A percentile compares a stretch with the other conserved stretches of the same genome.
Conservation (phyloP, 1,140 invertebrate species). For the Zaprionus africanus region DNA sequence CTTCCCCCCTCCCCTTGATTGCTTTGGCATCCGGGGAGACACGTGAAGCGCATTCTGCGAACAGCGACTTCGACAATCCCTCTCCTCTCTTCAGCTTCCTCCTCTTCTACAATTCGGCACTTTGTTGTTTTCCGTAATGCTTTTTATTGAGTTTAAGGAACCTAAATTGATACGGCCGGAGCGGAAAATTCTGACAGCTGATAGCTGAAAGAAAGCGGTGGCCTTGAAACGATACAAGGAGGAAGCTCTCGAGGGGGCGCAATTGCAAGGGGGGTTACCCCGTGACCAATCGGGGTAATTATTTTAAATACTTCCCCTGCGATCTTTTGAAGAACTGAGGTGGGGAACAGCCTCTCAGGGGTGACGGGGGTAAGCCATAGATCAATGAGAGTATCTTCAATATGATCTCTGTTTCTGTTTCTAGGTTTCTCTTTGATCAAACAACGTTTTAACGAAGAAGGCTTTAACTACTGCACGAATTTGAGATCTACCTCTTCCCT, state of each 20-base stretch:
- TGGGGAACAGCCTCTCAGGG: not conserved
- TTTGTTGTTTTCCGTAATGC: slow-evolving; percentile 50
- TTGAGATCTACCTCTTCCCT: too few relatives aligned
- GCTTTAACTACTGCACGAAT: not conserved
- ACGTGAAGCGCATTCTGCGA: slow-evolving; percentile 43
- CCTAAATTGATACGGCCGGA: slow-evolving; percentile 74
- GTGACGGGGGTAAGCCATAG: not conserved
- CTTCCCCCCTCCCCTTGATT: slow-evolving; percentile 1
- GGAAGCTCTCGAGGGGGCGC: not conserved
- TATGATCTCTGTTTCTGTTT: too few relatives aligned
- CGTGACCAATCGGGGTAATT: not conserved
- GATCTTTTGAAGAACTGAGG: too few relatives aligned
- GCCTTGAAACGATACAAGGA: slow-evolving; percentile 47
- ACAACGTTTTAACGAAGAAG: not conserved
- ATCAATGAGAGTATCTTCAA: not conserved
- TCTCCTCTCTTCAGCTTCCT: not conserved
- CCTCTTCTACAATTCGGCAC: slow-evolving; percentile 8
- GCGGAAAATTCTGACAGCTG: slow-evolving; percentile 69
- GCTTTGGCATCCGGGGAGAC: slow-evolving; percentile 28
- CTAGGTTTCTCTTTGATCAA: too few relatives aligned
- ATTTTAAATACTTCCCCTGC: not conserved
- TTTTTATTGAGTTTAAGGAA: slow-evolving; percentile 80
- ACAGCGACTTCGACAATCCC: slow-evolving; percentile 24
- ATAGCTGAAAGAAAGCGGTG: slow-evolving; percentile 27
- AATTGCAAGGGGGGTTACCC: not conserved